Evolutionary conservation across 2,113 vertebrate genomes (phyloP), one percentile per base, ranked within the genome.

Genomic region (Glaucidium brasilianum): DNA sequence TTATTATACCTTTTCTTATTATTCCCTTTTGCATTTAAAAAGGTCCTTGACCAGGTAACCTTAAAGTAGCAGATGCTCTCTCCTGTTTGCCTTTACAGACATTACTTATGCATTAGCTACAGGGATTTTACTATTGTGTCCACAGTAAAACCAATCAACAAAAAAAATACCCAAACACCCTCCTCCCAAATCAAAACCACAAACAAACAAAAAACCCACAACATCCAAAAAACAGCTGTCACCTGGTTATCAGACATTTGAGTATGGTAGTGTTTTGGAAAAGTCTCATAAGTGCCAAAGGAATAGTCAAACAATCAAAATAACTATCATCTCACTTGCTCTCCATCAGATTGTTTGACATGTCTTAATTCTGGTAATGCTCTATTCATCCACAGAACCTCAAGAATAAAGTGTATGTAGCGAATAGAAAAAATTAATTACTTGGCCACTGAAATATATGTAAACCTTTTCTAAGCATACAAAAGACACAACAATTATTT

Each of bases 141-240:
- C 5, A 47, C 13, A 59, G 4, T 41, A 32, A 74, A 64, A 60
- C 5, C 17, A 32, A 77, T 0, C 11, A 71, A 15, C 17, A 17
- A 41, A 58, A 21, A 41, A 58, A 68, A 52, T 16, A 4, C 1
- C 4, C 12, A 55, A 41, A 29, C 26, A 45, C 16, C 12, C 12
- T 59, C 10, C 22, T 66, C 6, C 50, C 9, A 45, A 72, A 66
- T 3, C 18, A 56, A 84, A 84, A 10, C 2, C 6, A 79, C 15
- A 59, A 53, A 45, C 21, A 58, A n/a, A 15, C 4, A 25, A 47
- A 45, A 43, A 32, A 39, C 3, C 0, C 6, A 4, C 15, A 56
- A 4, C 2, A 3, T 11, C 13, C 5, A 12, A 22, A 45, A 76
- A 32, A 1, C 25, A 25, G 6, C 19, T 18, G 3, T 52, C 7